Evolutionary conservation across 2,888 invertebrate species (phyloP), one percentile per base, ranked within the genome.

Genomic region (Epinotia brunnichana): DNA sequence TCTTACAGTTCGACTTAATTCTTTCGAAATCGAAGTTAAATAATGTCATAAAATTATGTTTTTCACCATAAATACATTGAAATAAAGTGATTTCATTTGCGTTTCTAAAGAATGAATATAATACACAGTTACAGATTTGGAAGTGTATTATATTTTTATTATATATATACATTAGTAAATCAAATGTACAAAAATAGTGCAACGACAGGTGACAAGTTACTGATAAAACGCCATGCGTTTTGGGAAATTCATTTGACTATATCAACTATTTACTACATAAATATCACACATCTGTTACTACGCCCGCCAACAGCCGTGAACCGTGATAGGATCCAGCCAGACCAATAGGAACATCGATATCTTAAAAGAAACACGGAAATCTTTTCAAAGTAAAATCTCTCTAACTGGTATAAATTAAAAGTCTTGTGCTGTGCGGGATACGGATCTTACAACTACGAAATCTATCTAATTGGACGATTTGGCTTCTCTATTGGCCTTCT

Each of bases 401-500:
- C 68, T 70, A 74, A 69, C 64, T 48, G 48, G 1, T 62, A 69
- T 59, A 69, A 63, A 62, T 70, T 73, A 61, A 67, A 74, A 71
- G 74, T 66, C 64, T 74, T 74, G 73, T 74, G 75, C 74, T 69
- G 74, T 72, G 69, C 70, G 69, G 66, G 70, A 73, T 70, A 74
- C 72, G 61, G 53, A 74, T 56, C 66, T 77, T 76, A 77, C 71
- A 77, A 70, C 77, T 74, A 70, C 74, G 75, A 77, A 75, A 64
- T 74, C 74, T 83, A 81, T 79, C 77, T 78, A 79, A 77, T 73
- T 82, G 81, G 80, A 82, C 80, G 79, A 82, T 82, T 82, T 80
- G 82, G 83, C 82, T 84, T 83, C 80, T 79, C 85, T 85, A 88
- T 89, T 88, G 87, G 87, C 87, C 87, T 82, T 82, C 77, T 80